Conservation (phyloP, 2,113 vertebrate species). For the Proterorhinus semilunaris region DNA sequence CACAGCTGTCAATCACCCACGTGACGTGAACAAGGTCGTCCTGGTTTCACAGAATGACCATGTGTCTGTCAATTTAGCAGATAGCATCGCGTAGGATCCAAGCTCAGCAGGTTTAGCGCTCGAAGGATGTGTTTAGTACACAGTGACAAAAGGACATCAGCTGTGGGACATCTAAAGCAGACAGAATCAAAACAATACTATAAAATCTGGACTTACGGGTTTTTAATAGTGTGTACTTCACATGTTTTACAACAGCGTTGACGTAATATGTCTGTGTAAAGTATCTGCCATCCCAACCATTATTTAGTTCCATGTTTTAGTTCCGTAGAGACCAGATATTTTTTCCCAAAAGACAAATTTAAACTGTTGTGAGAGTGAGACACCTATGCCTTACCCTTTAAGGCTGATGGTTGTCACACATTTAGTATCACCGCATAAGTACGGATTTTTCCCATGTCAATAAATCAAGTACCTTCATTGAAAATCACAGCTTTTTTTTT, state of each 20-base stretch:
- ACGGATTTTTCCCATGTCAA: too few species aligned
- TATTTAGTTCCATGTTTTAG: too few species aligned
- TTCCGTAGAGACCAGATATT: too few species aligned
- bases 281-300: too few species aligned
- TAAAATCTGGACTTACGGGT: not conserved
- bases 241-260: too few species aligned
- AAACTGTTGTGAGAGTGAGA: too few species aligned
- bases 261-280: too few species aligned
- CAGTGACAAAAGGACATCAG: slow-evolving; percentile 39
- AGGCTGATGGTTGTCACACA: too few species aligned
- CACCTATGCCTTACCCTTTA: too few species aligned
- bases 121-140: slow-evolving; percentile 55
- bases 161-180: slow-evolving; percentile 23
- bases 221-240: not conserved
- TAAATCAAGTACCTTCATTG: too few species aligned
- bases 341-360: too few species aligned
- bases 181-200: not conserved
- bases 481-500: not conserved
- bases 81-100: slow-evolving; percentile 28
- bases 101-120: slow-evolving; percentile 47
- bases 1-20: not conserved
- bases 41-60: not conserved
- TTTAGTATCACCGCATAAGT: too few species aligned
- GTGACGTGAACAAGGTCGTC: not conserved
- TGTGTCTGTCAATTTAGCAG: slow-evolving; percentile 7